Base-by-base conservation (phyloP, 2,113 vertebrate species). In the Pseudorectes ferrugineus region DNA sequence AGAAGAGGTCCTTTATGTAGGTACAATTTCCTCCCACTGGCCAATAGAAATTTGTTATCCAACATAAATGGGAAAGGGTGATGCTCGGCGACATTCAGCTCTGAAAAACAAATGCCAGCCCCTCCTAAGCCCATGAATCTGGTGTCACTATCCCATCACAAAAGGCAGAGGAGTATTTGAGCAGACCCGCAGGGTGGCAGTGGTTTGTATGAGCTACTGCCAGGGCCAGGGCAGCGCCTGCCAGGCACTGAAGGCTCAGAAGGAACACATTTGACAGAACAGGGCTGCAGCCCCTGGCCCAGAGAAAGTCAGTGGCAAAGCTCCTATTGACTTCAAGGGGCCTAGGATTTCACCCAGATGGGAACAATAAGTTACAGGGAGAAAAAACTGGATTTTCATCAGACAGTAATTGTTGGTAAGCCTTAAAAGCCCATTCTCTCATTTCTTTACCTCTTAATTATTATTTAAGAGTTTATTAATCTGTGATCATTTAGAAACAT, bases 381-480 rank as follows among this genome's bases (percentile, higher is more conserved):
- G 31, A 71, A 91, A 75, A 94, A 70, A 72, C 0, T 45, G n/a
- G 35, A 57, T 93, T 96, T 86, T 92, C 57, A 68, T 72, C 63
- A 89, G 92, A 57, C 70, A 74, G 66, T 89, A 92, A 45, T 86
- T 94, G 76, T 85, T 61, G 42, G 31, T 67, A 87, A 90, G 62
- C 92, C 67, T 95, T 92, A 91, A 92, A 94, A 95, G 48, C 33
- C 61, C 51, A 33, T 70, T 65, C 49, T 63, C 51, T 94, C 42
- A 92, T 95, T 96, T 93, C 51, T 78, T 93, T 54, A 70, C 29
- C 40, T 75, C 77, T 75, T 72, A 59, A 72, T 52, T 68, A 86
- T 93, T 92, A 90, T 75, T 95, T 81, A 86, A 93, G 84, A 33
- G 35, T 91, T 92, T 97, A 97, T 94, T 94, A 95, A 97, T 97